phyloP scores from a whole-genome alignment of 2,113 vertebrate genomes.

The Gila orcuttii region DNA sequence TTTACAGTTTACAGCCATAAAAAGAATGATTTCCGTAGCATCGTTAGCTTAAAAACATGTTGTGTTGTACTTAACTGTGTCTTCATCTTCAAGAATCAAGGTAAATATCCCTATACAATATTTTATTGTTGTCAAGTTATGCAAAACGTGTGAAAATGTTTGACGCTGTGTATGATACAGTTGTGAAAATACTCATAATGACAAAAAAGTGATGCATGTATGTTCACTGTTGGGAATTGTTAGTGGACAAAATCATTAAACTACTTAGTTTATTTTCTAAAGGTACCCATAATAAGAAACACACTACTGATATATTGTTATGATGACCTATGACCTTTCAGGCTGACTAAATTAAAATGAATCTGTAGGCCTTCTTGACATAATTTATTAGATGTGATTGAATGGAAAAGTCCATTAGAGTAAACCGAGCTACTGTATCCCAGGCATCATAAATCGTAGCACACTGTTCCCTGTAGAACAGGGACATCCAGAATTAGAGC shows the following conservation, averaged over 20 bases:
- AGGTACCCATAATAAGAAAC: neutral
- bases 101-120: neutral
- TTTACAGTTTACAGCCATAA: neutral
- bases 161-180: neutral
- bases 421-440: slow-evolving; percentile 11
- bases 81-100: neutral
- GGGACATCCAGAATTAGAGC: slow-evolving; percentile 58
- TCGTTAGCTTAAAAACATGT: neutral
- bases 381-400: slow-evolving; percentile 16
- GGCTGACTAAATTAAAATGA: neutral
- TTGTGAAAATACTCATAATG: neutral
- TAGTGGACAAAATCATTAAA: neutral
- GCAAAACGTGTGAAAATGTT: neutral
- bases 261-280: neutral
- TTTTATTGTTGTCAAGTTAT: neutral
- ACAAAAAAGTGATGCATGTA: neutral
- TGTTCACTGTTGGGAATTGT: neutral
- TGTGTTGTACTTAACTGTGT: neutral
- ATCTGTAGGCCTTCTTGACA: neutral
- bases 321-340: slow-evolving; percentile 11
- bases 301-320: neutral
- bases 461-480: slow-evolving; percentile 38
- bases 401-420: slow-evolving; percentile 20
- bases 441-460: slow-evolving; percentile 37
- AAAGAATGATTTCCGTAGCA: neutral